These are phyloP conservation scores for Acleris laterana DNA, from an alignment of 2,888 invertebrate genomes.

Conservation along the genomic window DNA sequence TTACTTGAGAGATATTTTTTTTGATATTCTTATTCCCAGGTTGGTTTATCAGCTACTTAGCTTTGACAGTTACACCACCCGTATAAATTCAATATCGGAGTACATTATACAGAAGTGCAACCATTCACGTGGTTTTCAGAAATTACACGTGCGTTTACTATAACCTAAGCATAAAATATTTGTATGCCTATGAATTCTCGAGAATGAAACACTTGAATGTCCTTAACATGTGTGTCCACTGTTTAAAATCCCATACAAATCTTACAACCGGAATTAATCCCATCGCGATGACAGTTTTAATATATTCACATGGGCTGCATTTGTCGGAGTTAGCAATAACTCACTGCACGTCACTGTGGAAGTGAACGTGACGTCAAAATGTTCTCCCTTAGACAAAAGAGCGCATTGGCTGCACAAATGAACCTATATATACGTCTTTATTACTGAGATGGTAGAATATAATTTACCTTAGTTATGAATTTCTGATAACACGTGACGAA, in stretches of 20 bases:
- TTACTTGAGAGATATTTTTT: no score
- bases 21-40: no score
- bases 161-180: no score
- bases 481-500: no score
- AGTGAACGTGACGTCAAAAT: conserved; percentile 47
- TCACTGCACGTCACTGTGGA: conserved; percentile 54
- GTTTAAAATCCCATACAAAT: conserved; percentile 60
- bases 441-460: background rate
- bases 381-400: conserved; percentile 6
- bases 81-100: no score
- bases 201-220: background rate
- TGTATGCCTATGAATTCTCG: no score
- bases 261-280: conserved; percentile 50
- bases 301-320: conserved; percentile 65
- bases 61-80: no score
- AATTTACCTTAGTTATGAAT: no score
- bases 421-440: background rate
- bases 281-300: conserved; percentile 61
- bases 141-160: no score
- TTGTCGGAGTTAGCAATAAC: conserved; percentile 58
- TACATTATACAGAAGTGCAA: no score
- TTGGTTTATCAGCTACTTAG: no score
- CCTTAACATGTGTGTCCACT: conserved; percentile 25
- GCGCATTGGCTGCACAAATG: background rate
- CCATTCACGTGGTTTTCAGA: no score